A percentile compares a stretch with the other conserved stretches of the same genome.
Evolutionary conservation across 2,797 vertebrate species (phyloP).

Genomic region (Neosalanx taihuensis): DNA sequence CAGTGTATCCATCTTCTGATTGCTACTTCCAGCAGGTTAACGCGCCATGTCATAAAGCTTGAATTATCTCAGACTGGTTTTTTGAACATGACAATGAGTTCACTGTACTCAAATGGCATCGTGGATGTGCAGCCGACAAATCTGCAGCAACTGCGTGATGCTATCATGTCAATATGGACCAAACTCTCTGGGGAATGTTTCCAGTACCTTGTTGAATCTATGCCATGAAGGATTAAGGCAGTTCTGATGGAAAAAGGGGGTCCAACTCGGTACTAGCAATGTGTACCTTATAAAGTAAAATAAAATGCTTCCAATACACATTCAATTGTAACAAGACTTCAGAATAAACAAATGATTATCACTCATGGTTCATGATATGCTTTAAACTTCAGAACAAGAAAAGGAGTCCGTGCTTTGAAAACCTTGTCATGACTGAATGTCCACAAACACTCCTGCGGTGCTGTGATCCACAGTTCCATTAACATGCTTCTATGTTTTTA

Average conservation of each 20-base stretch:
- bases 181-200: not conserved
- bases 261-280: not conserved
- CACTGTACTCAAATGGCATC: not conserved
- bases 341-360: no score
- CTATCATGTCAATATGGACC: conserved; percentile 29
- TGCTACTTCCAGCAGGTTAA: conserved; percentile 36
- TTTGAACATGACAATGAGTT: no score
- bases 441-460: no score
- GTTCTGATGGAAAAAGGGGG: not conserved
- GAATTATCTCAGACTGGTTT: no score
- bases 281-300: not conserved
- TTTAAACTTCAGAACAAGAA: no score
- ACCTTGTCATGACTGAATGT: no score
- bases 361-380: no score
- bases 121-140: conserved; percentile 39
- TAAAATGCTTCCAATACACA: no score
- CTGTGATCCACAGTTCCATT: not conserved
- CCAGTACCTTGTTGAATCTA: not conserved
- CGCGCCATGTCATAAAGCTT: no score
- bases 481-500: not conserved
- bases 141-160: conserved; percentile 34
- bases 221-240: not conserved
- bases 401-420: no score
- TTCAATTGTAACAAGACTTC: no score
- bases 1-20: conserved; percentile 35